A percentile compares a stretch with the other conserved stretches of the same genome.
phyloP scores from a whole-genome alignment of 2,888 invertebrate species.

The Psylliodes chrysocephalus region DNA sequence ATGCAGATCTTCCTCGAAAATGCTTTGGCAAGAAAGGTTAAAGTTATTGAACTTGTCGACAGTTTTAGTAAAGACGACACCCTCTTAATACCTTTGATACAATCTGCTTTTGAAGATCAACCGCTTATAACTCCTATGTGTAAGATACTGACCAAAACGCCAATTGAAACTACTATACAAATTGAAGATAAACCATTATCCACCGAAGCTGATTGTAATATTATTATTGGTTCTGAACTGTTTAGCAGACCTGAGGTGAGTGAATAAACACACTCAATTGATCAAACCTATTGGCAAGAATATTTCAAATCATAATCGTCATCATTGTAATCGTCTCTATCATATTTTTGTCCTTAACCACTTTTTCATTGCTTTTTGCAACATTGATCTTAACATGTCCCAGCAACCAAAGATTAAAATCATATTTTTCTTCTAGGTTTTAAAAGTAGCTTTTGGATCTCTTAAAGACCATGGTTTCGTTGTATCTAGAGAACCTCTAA shows the following conservation, averaged over 20 bases:
- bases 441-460: constrained; percentile 36
- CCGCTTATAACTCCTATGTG: constrained; percentile 77
- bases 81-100: constrained; percentile 68
- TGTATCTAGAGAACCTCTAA: constrained; percentile 69
- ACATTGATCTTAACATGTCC: too few species aligned
- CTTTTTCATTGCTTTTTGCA: too few species aligned
- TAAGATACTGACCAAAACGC: constrained; percentile 62
- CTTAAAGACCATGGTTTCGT: constrained; percentile 70
- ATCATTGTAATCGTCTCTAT: too few species aligned
- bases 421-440: constrained; percentile 27
- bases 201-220: constrained; percentile 50
- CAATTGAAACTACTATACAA: constrained; percentile 64
- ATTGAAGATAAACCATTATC: constrained; percentile 72
- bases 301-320: too few species aligned
- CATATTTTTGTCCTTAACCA: too few species aligned
- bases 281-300: too few species aligned
- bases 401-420: too few species aligned
- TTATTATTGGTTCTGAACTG: constrained; percentile 60
- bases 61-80: constrained; percentile 55
- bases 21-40: constrained; percentile 66
- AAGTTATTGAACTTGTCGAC: constrained; percentile 50
- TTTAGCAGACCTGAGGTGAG: constrained; percentile 65
- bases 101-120: constrained; percentile 72
- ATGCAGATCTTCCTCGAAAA: constrained; percentile 82
- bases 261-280: not conserved